Conservation (phyloP, 2,113 vertebrate species). For the Xiphophorus couchianus region DNA sequence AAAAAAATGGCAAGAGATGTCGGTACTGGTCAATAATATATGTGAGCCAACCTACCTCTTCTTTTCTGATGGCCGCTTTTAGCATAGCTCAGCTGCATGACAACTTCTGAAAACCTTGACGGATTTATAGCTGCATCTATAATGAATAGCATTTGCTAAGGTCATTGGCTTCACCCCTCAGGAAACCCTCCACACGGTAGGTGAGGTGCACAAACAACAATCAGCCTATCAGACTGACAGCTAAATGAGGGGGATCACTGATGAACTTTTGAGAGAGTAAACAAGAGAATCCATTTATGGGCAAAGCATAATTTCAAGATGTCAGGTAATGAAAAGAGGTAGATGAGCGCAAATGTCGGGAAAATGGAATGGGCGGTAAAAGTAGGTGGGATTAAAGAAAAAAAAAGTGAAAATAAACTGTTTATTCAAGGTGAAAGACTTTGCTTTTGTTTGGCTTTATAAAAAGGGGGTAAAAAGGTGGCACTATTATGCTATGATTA, state of each 20-base stretch:
- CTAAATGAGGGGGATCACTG: constrained; percentile 49
- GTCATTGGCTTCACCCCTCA: constrained; percentile 50
- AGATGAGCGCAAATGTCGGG: constrained; percentile 55
- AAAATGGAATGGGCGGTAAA: constrained; percentile 17
- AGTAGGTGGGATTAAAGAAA: constrained; percentile 23
- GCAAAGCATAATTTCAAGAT: constrained; percentile 55
- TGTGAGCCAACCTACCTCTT: constrained; percentile 13
- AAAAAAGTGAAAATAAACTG: constrained; percentile 11
- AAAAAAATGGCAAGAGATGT: constrained; percentile 44
- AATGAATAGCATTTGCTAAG: constrained; percentile 61
- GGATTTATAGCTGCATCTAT: constrained; percentile 52
- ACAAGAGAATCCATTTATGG: constrained; percentile 51
- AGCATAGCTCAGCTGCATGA: constrained; percentile 53
- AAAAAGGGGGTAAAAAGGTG: neutral
- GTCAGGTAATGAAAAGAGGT: constrained; percentile 49
- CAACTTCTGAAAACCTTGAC: constrained; percentile 40
- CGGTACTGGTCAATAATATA: constrained; percentile 66
- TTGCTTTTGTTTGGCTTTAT: neutral
- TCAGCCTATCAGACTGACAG: constrained; percentile 54
- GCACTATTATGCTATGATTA: neutral
- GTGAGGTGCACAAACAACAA: constrained; percentile 36
- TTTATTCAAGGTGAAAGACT: constrained; percentile 24
- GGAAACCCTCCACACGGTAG: constrained; percentile 12
- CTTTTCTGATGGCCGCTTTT: constrained; percentile 38
- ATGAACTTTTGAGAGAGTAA: constrained; percentile 62